These are phyloP conservation scores for Arenaria interpres DNA, from an alignment of 2,113 vertebrate species.

Conservation along the genomic window DNA sequence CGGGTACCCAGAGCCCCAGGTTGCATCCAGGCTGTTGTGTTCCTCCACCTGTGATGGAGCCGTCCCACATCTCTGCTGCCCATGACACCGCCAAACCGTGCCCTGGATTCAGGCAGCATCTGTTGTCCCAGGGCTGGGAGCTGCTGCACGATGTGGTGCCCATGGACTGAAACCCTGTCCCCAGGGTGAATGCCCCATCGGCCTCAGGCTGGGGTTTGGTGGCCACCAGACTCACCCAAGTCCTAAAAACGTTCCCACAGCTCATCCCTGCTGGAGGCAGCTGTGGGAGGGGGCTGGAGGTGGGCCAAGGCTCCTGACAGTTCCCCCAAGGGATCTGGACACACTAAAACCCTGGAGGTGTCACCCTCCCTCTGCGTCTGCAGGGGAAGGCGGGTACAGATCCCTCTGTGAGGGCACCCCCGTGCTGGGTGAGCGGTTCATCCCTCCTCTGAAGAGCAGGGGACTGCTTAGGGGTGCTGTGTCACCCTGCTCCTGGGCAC, in stretches of 20 bases:
- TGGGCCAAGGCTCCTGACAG: accelerated
- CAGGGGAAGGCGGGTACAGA: not conserved
- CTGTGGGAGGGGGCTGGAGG: not conserved
- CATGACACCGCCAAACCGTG: accelerated
- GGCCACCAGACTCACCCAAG: not conserved
- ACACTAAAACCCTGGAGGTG: no score
- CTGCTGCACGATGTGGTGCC: no score
- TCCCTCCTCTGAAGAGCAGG: not conserved
- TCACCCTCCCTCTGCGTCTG: not conserved
- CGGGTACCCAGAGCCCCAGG: not conserved
- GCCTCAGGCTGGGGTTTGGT: not conserved
- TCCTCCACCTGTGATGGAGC: not conserved
- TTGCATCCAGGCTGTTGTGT: accelerated
- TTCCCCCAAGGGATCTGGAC: not conserved
- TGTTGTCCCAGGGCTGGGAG: not conserved
- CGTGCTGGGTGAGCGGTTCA: not conserved
- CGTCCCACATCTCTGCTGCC: not conserved
- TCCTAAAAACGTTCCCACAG: not conserved
- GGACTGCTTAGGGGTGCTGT: not conserved
- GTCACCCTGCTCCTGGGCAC: not conserved
- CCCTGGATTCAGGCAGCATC: not conserved
- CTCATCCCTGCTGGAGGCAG: not conserved
- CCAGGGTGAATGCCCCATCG: not conserved
- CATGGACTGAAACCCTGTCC: not conserved
- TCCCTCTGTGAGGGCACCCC: not conserved